Evolutionary conservation across 2,113 vertebrate genomes (phyloP).

Genomic region (Pampusana beccarii): DNA sequence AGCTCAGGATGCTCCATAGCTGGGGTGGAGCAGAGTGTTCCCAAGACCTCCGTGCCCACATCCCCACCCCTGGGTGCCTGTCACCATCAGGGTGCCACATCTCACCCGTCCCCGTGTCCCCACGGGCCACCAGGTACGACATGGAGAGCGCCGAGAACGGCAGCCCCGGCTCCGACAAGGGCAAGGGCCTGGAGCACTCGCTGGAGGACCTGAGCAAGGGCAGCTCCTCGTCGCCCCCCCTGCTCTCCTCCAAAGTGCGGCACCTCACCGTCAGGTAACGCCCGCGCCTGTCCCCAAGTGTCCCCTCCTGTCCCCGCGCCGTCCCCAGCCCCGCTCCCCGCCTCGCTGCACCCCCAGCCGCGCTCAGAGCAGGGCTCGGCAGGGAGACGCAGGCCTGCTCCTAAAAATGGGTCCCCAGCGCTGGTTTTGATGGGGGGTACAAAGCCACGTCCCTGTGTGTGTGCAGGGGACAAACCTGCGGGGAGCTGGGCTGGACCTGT

Average conservation of each 20-base stretch:
- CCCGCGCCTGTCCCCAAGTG: neutral
- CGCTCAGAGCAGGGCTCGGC: neutral
- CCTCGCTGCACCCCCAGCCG: neutral
- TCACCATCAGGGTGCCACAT: neutral
- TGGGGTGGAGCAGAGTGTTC: neutral
- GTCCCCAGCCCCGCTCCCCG: neutral
- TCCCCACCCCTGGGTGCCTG: no score
- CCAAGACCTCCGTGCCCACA: no score
- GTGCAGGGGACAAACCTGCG: neutral
- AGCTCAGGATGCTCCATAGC: neutral
- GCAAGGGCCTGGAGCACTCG: constrained; percentile 78
- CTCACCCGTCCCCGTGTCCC: neutral
- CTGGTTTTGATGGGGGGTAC: neutral
- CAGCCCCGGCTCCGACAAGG: constrained; percentile 74
- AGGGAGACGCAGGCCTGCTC: neutral
- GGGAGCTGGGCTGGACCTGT: neutral
- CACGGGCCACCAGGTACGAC: constrained; percentile 77
- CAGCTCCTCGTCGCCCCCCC: constrained; percentile 67
- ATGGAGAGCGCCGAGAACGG: constrained; percentile 81
- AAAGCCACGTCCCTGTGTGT: neutral
- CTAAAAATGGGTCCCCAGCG: neutral
- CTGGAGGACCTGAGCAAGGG: constrained; percentile 85
- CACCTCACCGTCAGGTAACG: constrained; percentile 84
- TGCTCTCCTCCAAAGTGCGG: constrained; percentile 74
- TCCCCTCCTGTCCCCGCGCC: neutral